Percentiles rank a stretch among this genome's conserved stretches.
Evolutionary conservation across 2,797 vertebrate genomes (phyloP).

Genomic region (Gila robusta): DNA sequence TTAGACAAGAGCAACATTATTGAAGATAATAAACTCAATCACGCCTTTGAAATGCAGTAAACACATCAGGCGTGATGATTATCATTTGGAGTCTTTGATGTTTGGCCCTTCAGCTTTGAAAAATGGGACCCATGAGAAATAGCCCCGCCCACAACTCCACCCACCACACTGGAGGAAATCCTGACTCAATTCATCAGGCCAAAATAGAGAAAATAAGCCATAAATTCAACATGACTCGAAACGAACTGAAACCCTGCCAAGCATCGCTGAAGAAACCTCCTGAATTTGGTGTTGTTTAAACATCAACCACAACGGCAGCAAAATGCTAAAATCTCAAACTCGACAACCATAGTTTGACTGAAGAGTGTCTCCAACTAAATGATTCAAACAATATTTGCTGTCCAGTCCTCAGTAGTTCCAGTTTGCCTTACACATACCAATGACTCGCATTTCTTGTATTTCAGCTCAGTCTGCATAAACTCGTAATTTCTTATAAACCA

Average conservation of each 20-base stretch:
- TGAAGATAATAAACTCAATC: constrained; percentile 73
- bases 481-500: not conserved
- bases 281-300: not conserved
- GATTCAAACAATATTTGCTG: constrained; percentile 12
- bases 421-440: not conserved
- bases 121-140: constrained; percentile 79
- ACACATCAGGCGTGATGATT: constrained; percentile 76
- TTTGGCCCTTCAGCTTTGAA: constrained; percentile 76
- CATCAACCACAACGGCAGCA: not conserved
- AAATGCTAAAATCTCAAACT: not conserved
- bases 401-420: not conserved
- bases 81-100: constrained; percentile 77
- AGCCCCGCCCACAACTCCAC: constrained; percentile 74
- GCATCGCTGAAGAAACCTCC: not conserved
- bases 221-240: not conserved
- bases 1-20: constrained; percentile 71
- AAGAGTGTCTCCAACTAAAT: not conserved
- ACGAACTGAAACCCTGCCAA: not conserved
- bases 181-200: constrained; percentile 74
- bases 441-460: constrained; percentile 21
- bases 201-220: constrained; percentile 11
- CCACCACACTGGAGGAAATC: constrained; percentile 78
- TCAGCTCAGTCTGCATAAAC: not conserved
- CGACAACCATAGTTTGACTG: not conserved
- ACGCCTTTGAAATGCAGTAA: constrained; percentile 76